These are phyloP conservation scores for Mellilla xanthometata DNA, from an alignment of 2,888 invertebrate genomes.

Conservation along the genomic window DNA sequence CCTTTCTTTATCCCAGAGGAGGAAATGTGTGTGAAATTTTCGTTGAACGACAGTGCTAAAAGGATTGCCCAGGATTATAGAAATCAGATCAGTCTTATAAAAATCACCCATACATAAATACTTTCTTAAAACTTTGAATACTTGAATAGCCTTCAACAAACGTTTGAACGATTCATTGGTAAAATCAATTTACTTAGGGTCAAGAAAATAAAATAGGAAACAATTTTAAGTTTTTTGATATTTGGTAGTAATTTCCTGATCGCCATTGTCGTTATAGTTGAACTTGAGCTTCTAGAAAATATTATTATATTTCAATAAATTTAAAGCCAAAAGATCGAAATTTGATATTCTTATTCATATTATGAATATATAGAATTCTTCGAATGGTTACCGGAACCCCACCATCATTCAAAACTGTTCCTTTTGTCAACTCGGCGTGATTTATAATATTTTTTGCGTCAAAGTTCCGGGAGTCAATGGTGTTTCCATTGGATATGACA, in stretches of 20 bases:
- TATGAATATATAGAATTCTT: neutral
- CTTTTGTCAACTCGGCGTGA: constrained; percentile 37
- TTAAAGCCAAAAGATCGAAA: neutral
- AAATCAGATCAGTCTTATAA: no score
- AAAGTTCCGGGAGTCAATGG: constrained; percentile 65
- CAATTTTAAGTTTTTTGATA: no score
- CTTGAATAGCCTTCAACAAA: no score
- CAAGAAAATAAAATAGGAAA: no score
- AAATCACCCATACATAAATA: no score
- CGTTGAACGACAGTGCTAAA: neutral
- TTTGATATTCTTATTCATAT: neutral
- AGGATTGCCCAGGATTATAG: neutral
- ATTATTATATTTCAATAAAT: no score
- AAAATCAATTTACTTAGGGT: no score
- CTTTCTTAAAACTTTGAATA: no score
- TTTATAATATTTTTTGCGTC: constrained; percentile 62
- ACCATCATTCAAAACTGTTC: constrained; percentile 21
- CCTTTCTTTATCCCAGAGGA: constrained; percentile 1
- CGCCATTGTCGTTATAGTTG: no score
- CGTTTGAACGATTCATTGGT: no score
- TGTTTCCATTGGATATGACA: constrained; percentile 60
- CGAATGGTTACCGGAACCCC: constrained; percentile 23
- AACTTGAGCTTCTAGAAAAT: no score
- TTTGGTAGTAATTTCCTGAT: no score
- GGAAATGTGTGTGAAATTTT: neutral